Evolutionary conservation across 1,140 invertebrate species (phyloP), one percentile per base, ranked within the genome.

Genomic region (Tetragnatha versicolor): DNA sequence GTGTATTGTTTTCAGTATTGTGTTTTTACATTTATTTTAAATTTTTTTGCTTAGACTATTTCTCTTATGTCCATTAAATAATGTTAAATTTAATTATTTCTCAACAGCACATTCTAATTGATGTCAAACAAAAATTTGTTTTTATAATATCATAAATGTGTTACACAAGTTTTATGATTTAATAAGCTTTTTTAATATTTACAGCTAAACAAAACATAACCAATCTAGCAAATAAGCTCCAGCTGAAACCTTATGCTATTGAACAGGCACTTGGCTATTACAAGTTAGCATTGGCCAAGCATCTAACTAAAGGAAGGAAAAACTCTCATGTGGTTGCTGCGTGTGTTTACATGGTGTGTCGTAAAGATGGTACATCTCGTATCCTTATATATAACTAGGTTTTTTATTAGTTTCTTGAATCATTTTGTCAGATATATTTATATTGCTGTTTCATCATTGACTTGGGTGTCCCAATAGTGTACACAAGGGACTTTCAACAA

Each of bases 341-440:
- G 51, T 99, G 97, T 88, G 91, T 99, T 9, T 99, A 99, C 84
- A 95, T 99, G 81, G 97, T 96, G 2, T 99, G 97, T 83, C 89
- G 98, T 79, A 94, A 93, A 25, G 96, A 98, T 87, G 92, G 92
- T 75, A 98, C 96, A 79, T 90, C 94, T 80, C 96, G 94, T 95
- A 94, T 94, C 91, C 90, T 93, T 92, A 89, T 70, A 25, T 79
- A 60, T 82, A 47, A 2, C 20, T n/a, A 45, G 17, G 7, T 9
- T 45, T 9, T 45, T 45, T 45, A 9, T 45, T 17, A 45, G 17
- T 45, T 45, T 45, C 17, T 45, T 45, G 39, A 45, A 9, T 9
- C 7, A 45, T 45, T 45, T 45, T 45, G 39, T n/a, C n/a, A n/a
- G n/a, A n/a, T n/a, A n/a, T n/a, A n/a, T n/a, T n/a, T n/a, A n/a